Conservation (phyloP, 2,888 invertebrate genomes). For the Calameuta idolon region DNA sequence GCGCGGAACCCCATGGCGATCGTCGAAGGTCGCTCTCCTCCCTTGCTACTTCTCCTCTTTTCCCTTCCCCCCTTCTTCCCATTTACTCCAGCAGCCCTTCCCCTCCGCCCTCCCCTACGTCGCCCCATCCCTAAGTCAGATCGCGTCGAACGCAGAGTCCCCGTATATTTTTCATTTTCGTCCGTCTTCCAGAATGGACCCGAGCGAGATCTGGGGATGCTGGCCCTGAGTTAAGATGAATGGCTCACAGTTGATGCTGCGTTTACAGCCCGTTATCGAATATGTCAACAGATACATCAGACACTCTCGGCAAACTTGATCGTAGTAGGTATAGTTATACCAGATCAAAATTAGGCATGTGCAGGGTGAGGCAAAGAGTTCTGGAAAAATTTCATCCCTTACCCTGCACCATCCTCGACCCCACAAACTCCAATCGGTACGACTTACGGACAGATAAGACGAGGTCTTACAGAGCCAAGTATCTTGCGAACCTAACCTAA, state of each 20-base stretch:
- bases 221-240: slow-evolving; percentile 16
- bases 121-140: background rate
- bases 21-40: slow-evolving; percentile 3
- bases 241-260: slow-evolving; percentile 19
- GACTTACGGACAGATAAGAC: too few relatives aligned
- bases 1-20: slow-evolving; percentile 2
- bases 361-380: too few relatives aligned
- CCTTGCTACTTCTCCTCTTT: background rate
- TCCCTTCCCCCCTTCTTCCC: background rate
- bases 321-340: too few relatives aligned
- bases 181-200: background rate
- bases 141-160: background rate
- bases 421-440: too few relatives aligned
- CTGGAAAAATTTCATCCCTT: too few relatives aligned
- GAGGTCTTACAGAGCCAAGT: too few relatives aligned
- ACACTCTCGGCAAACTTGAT: background rate
- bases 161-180: slow-evolving; percentile 3
- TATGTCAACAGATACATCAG: slow-evolving; percentile 19
- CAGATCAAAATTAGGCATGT: too few relatives aligned
- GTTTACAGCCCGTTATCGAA: slow-evolving; percentile 24
- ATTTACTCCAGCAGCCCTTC: background rate
- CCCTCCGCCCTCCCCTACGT: background rate
- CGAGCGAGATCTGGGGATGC: slow-evolving; percentile 1
- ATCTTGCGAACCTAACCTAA: too few relatives aligned
- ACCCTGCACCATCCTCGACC: too few relatives aligned